Evolutionary conservation across 2,888 invertebrate genomes (phyloP).

Genomic region (Apodemia zela): DNA sequence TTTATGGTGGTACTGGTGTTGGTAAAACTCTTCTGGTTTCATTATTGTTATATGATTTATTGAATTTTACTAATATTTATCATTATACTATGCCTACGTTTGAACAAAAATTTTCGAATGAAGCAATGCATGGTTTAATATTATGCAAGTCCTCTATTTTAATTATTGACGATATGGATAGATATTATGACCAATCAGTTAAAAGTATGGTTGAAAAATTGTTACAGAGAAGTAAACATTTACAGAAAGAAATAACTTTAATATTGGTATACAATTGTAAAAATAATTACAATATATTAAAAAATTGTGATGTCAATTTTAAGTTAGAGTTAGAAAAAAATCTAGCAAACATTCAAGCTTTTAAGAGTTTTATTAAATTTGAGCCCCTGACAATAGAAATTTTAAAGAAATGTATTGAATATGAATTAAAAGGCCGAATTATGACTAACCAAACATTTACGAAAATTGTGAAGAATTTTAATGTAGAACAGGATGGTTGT

Average conservation of each 20-base stretch:
- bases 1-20: slow-evolving; percentile 70
- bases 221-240: slow-evolving; percentile 49
- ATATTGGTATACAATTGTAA: slow-evolving; percentile 64
- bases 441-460: slow-evolving; percentile 39
- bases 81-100: slow-evolving; percentile 68
- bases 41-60: slow-evolving; percentile 48
- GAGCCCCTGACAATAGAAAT: slow-evolving; percentile 46
- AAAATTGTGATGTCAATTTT: slow-evolving; percentile 48
- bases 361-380: slow-evolving; percentile 54
- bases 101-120: slow-evolving; percentile 47
- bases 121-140: slow-evolving; percentile 54
- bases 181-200: slow-evolving; percentile 41
- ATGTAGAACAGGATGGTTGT: slow-evolving; percentile 65
- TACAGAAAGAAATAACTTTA: slow-evolving; percentile 52
- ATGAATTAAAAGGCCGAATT: slow-evolving; percentile 43
- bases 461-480: slow-evolving; percentile 54
- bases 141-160: slow-evolving; percentile 55
- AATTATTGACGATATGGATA: slow-evolving; percentile 59
- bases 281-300: slow-evolving; percentile 32
- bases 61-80: slow-evolving; percentile 57
- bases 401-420: slow-evolving; percentile 56
- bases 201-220: slow-evolving; percentile 44
- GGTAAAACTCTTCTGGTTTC: slow-evolving; percentile 65
- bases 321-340: slow-evolving; percentile 39
- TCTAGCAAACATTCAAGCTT: slow-evolving; percentile 43